Evolutionary conservation across 2,113 vertebrate genomes (phyloP).

Genomic region (Puffinus mauretanicus): DNA sequence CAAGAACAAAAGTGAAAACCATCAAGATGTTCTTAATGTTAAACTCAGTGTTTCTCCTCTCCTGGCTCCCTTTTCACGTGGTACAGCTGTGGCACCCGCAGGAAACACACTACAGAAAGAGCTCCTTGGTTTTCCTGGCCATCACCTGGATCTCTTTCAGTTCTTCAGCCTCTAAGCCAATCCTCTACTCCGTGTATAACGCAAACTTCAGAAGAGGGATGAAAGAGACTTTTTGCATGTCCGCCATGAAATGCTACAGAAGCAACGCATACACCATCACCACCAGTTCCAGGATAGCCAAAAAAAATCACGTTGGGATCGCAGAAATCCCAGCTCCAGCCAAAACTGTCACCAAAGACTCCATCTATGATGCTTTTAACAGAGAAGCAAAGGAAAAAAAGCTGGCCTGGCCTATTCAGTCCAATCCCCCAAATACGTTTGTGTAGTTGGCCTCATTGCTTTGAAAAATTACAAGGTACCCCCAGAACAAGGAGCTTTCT

Average conservation of each 20-base stretch:
- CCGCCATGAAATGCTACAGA: slow-evolving; percentile 95
- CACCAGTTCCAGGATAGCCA: slow-evolving; percentile 90
- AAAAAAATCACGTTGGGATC: slow-evolving; percentile 92
- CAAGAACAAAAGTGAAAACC: slow-evolving; percentile 94
- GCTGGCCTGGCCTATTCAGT: slow-evolving; percentile 89
- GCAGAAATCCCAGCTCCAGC: slow-evolving; percentile 79
- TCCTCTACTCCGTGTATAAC: slow-evolving; percentile 86
- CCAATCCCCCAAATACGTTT: slow-evolving; percentile 90
- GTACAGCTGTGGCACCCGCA: slow-evolving; percentile 89
- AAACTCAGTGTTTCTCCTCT: slow-evolving; percentile 84
- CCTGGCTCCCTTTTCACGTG: slow-evolving; percentile 88
- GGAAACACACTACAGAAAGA: slow-evolving; percentile 73
- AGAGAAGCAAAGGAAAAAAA: slow-evolving; percentile 90
- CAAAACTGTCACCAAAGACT: slow-evolving; percentile 82
- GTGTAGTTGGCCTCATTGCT: slow-evolving; percentile 72
- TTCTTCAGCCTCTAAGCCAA: slow-evolving; percentile 90
- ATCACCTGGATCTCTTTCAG: slow-evolving; percentile 87
- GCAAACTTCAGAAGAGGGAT: slow-evolving; percentile 90
- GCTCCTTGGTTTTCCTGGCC: slow-evolving; percentile 79
- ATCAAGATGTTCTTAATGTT: slow-evolving; percentile 95
- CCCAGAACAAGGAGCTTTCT: slow-evolving; percentile 8
- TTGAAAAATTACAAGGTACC: not conserved
- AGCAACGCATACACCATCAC: slow-evolving; percentile 97
- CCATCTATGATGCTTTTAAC: slow-evolving; percentile 86
- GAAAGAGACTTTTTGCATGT: slow-evolving; percentile 96